These are phyloP conservation scores for Drosophila multiciliata DNA, from an alignment of 2,888 invertebrate species.

Conservation along the genomic window DNA sequence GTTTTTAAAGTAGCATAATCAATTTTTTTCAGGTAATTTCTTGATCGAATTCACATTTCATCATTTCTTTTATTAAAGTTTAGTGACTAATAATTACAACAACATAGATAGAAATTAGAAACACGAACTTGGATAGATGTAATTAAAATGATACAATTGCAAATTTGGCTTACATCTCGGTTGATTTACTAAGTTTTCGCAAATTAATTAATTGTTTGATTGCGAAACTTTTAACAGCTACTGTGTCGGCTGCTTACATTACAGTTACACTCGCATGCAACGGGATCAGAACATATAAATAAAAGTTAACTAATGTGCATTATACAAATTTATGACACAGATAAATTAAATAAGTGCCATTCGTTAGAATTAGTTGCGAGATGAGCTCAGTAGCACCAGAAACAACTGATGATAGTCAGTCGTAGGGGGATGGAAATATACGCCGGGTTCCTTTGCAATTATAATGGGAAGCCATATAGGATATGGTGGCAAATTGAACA, in stretches of 20 bases:
- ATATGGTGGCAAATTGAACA: constrained; percentile 33
- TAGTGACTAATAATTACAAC: neutral
- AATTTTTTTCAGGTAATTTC: neutral
- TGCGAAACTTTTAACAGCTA: constrained; percentile 30
- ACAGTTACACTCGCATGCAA: constrained; percentile 41
- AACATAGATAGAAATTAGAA: neutral
- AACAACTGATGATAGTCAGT: constrained; percentile 20
- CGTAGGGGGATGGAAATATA: neutral
- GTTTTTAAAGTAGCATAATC: neutral
- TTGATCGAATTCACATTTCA: neutral
- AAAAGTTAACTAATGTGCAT: constrained; percentile 53
- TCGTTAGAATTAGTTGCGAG: constrained; percentile 70
- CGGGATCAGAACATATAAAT: constrained; percentile 1
- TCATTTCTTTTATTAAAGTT: neutral
- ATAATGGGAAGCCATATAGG: constrained; percentile 9
- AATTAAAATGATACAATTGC: neutral
- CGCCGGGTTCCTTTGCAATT: constrained; percentile 2
- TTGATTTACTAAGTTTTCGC: constrained; percentile 6
- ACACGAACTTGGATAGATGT: neutral
- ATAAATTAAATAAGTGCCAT: constrained; percentile 74
- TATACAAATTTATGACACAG: constrained; percentile 69
- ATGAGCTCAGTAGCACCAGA: constrained; percentile 52
- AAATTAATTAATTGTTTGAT: constrained; percentile 51
- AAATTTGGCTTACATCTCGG: neutral
- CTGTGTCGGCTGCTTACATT: constrained; percentile 45